These are phyloP conservation scores for Acanthosepion pharaonis DNA, from an alignment of 2,888 invertebrate species.

Conservation along the genomic window DNA sequence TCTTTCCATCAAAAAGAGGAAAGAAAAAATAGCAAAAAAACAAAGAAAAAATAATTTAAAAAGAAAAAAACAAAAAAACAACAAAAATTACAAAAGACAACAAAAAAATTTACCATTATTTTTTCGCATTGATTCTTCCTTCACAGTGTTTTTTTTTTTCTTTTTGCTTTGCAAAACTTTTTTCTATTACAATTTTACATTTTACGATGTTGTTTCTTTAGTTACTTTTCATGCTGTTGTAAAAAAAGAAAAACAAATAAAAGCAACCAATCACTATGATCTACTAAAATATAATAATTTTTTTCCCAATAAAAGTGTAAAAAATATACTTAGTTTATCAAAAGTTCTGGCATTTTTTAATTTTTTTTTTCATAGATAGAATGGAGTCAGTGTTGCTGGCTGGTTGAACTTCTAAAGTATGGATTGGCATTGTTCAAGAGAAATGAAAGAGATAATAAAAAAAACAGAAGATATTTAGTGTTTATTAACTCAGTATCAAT, in stretches of 20 bases:
- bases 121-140: not conserved
- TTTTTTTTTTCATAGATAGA: not conserved
- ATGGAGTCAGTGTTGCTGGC: not conserved
- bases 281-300: not conserved
- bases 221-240: constrained; percentile 1
- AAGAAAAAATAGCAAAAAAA: not conserved
- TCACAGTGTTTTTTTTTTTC: not conserved
- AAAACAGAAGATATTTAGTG: too few relatives aligned
- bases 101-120: not conserved
- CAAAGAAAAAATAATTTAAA: not conserved
- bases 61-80: not conserved
- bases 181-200: constrained; percentile 4
- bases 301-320: not conserved
- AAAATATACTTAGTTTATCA: not conserved
- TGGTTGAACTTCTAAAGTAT: not conserved
- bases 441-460: too few relatives aligned
- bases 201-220: not conserved
- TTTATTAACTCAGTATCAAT: too few relatives aligned
- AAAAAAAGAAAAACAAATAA: not conserved
- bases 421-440: too few relatives aligned
- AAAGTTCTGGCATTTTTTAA: not conserved
- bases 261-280: not conserved
- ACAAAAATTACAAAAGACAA: not conserved
- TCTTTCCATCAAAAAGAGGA: not conserved
- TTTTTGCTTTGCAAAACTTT: not conserved